Evolutionary conservation across 2,888 invertebrate genomes (phyloP).

Genomic region (Cryptus armator): DNA sequence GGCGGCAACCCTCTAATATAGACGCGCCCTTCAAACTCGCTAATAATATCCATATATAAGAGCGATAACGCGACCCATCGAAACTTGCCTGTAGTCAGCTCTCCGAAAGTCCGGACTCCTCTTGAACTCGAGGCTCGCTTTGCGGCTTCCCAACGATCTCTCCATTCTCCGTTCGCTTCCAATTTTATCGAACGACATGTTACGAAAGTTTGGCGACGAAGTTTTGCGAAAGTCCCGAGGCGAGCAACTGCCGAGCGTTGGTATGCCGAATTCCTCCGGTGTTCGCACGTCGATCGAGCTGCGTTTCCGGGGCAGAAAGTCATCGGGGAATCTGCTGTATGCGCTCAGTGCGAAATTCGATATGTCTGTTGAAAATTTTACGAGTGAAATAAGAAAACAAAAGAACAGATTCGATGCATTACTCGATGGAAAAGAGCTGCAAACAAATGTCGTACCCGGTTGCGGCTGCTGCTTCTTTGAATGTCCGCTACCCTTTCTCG

Average conservation of each 20-base stretch:
- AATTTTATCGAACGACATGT: constrained; percentile 83
- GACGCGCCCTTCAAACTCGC: background rate
- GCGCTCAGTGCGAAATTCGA: constrained; percentile 72
- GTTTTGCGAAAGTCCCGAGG: constrained; percentile 81
- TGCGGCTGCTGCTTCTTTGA: constrained; percentile 60
- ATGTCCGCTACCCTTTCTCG: constrained; percentile 67
- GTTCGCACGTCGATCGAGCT: constrained; percentile 82
- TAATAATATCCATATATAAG: background rate
- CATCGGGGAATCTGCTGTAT: constrained; percentile 81
- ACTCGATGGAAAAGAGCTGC: background rate
- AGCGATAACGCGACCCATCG: background rate
- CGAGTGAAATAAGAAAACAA: background rate
- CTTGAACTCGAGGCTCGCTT: constrained; percentile 82
- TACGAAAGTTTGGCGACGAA: constrained; percentile 82
- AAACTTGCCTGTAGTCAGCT: constrained; percentile 80
- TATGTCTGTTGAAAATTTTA: constrained; percentile 31
- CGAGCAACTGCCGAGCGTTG: constrained; percentile 77
- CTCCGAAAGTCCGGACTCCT: constrained; percentile 82
- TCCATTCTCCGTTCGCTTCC: constrained; percentile 80
- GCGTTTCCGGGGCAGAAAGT: constrained; percentile 81
- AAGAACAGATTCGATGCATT: background rate
- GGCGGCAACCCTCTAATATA: background rate
- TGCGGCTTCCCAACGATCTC: constrained; percentile 79
- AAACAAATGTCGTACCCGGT: constrained; percentile 55
- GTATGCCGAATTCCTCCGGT: constrained; percentile 79